Evolutionary conservation across 2,888 invertebrate species (phyloP), one percentile per base, ranked within the genome.

Genomic region (Polydrusus cervinus): DNA sequence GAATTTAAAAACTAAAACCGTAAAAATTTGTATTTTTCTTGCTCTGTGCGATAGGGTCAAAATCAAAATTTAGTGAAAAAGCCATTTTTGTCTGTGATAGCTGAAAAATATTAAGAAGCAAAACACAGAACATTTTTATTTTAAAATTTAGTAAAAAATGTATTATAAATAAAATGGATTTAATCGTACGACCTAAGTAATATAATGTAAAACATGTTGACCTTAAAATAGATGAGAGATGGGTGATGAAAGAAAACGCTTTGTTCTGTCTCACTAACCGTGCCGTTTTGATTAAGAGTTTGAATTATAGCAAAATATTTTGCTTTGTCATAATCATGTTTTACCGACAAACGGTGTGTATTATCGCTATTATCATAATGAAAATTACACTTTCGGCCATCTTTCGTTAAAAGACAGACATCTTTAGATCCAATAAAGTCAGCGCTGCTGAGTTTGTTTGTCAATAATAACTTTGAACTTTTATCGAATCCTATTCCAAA

Each of bases 321-420:
- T 8, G 47, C n/a, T 47, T 16, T 47, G n/a, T 47, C 47, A 16
- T 47, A 47, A 3, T 47, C 47, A n/a, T 47, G 47, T 47, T 47
- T n/a, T 9, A 47, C 16, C 7, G 9, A 14, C 2, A 47, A 16
- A 14, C 7, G 6, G 0, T 47, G 6, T 16, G 3, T 47, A 47
- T 47, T 16, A 16, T 16, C 16, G 1, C 0, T 0, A 16, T 2
- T n/a, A 9, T 7, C 3, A 14, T 16, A 16, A 8, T 47, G 16
- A 5, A 47, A 47, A 1, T 3, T 16, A 8, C 47, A 47, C 14
- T 47, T 47, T 14, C 16, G 14, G n/a, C 16, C 16, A 14, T 47
- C 47, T 8, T 47, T 14, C 0, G 47, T 47, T 16, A 47, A 16
- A 16, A 47, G 9, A 47, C 3, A 14, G 16, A 14, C n/a, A n/a